Evolutionary conservation across 1,140 invertebrate genomes (phyloP), one percentile per base, ranked within the genome.

Genomic region (Caenorhabditis inopinata): DNA sequence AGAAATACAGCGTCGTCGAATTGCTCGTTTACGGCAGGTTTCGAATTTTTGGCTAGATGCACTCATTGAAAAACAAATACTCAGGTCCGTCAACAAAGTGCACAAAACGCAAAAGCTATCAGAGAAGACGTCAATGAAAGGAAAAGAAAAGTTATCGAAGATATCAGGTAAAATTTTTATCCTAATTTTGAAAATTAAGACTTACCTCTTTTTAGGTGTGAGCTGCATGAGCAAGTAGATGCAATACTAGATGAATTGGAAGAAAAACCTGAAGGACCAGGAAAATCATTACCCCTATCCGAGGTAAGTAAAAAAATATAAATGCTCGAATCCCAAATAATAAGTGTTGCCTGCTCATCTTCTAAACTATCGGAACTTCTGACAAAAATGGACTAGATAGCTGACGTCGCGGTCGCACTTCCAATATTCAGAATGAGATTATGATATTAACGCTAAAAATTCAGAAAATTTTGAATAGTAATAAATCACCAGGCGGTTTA

Each of bases 71-170:
- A 51, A 25, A 51, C 11, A 25, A 25, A 1, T 53, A 25, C 47
- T 47, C 25, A 76, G 75, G 75, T 76, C 29, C 46, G 75, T 1
- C 45, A 46, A 7, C 75, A 76, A 51, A 48, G 35, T 18, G 27
- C 49, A 11, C 12, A 7, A 25, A 53, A 53, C 27, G 49, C 49
- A 25, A 53, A 53, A 25, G 16, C 27, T 9, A 53, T 25, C 7
- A 23, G 49, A 53, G 49, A 53, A 1, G 49, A 25, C 5, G 49
- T 53, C 7, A 53, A 18, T 25, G 21, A 25, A 11, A 23, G 18
- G 49, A 53, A 25, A 14, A 7, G 9, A 53, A 9, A 53, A 25
- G 18, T 53, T 25, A 53, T 53, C 0, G 21, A 53, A 25, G 49
- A 53, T 12, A 53, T 53, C 23, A 53, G 18, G 49, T 53, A 5